Percentiles rank a stretch among this genome's conserved stretches.
phyloP scores from a whole-genome alignment of 2,888 invertebrate species.

The Reticulitermes lucifugus region DNA sequence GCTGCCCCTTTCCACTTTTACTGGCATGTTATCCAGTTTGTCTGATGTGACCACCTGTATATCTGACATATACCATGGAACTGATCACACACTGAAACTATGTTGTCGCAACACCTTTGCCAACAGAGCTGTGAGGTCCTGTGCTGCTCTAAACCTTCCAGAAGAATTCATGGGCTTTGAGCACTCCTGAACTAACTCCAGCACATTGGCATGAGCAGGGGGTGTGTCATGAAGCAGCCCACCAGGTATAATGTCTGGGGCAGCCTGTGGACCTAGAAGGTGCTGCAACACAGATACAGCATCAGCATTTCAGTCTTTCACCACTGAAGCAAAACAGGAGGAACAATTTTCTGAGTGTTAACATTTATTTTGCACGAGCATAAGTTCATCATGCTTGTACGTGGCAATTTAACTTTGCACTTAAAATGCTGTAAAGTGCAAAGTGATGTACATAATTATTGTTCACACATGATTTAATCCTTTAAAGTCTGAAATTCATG shows the following conservation, averaged over 20 bases:
- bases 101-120: neutral
- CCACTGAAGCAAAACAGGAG: neutral
- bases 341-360: neutral
- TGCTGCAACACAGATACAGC: neutral
- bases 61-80: no score
- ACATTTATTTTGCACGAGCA: neutral
- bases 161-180: neutral
- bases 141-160: conserved; percentile 3
- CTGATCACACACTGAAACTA: no score
- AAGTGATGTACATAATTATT: neutral
- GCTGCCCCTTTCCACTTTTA: no score
- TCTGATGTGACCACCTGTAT: no score
- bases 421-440: neutral
- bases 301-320: neutral
- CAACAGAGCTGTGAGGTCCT: neutral
- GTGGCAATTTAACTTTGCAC: neutral
- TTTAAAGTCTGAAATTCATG: no score
- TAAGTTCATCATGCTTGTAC: neutral
- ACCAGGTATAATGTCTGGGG: neutral
- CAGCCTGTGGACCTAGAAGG: neutral
- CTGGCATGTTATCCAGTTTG: no score
- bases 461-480: no score
- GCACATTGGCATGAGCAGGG: neutral
- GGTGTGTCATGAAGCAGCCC: conserved; percentile 12
- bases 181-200: neutral